phyloP scores from a whole-genome alignment of 2,888 invertebrate species.

The Agrilus biguttatus region DNA sequence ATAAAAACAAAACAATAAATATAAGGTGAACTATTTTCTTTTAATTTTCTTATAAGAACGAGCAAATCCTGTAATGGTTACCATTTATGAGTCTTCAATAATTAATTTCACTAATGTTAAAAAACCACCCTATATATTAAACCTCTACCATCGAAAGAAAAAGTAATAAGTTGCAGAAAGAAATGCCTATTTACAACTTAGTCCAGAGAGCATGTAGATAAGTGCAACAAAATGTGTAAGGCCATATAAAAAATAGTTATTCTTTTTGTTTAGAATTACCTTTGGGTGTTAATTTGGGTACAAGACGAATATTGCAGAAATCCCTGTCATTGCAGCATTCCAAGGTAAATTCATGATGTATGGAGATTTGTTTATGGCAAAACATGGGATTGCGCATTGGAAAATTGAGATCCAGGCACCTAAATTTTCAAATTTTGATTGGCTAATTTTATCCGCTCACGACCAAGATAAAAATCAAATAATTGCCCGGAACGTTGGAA shows the following conservation, averaged over 20 bases:
- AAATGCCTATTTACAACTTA: constrained; percentile 12
- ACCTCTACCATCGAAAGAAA: constrained; percentile 7
- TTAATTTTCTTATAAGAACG: too few relatives aligned
- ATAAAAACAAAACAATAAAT: too few relatives aligned
- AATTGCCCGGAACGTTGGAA: not conserved
- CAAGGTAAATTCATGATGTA: constrained; percentile 64
- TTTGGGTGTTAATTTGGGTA: constrained; percentile 52
- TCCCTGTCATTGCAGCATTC: constrained; percentile 64
- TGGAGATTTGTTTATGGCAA: constrained; percentile 62
- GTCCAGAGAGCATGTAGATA: constrained; percentile 5
- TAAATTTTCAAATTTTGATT: constrained; percentile 40
- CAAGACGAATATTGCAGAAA: constrained; percentile 62
- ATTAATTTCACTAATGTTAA: too few relatives aligned
- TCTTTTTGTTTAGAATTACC: constrained; percentile 36
- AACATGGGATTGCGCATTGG: constrained; percentile 68
- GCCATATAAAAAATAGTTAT: not conserved
- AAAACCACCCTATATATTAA: not conserved
- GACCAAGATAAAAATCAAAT: too few relatives aligned
- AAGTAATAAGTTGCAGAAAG: constrained; percentile 4
- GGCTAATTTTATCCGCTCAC: constrained; percentile 26
- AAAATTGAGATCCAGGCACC: constrained; percentile 63
- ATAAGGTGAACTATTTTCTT: too few relatives aligned
- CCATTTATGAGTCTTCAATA: too few relatives aligned
- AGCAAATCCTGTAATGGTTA: too few relatives aligned
- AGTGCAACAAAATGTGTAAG: not conserved